Conservation (phyloP, 2,113 vertebrate species). For the Anolis sagrei region DNA sequence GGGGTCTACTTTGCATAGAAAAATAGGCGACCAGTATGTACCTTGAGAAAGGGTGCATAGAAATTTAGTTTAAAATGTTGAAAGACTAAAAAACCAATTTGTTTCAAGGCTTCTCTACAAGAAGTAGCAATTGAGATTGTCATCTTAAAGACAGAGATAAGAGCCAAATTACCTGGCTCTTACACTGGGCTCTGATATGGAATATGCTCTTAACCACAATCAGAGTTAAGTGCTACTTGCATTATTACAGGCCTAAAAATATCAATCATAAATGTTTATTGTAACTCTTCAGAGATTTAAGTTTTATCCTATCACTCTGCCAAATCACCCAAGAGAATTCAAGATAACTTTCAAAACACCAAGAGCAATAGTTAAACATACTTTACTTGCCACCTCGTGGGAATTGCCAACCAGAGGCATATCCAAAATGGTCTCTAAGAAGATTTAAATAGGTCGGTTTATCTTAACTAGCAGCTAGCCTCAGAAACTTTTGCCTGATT, state of each 20-base stretch:
- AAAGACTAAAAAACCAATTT: background rate
- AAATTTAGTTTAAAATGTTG: background rate
- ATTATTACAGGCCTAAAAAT: background rate
- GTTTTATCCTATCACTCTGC: too few relatives aligned
- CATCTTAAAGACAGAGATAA: too few relatives aligned
- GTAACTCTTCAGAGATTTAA: too few relatives aligned
- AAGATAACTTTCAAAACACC: background rate
- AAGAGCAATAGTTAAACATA: background rate
- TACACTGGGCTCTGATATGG: background rate
- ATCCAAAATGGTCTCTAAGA: background rate
- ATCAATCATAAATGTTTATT: background rate
- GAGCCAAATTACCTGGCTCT: too few relatives aligned
- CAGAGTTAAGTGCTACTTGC: background rate
- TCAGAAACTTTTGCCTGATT: background rate
- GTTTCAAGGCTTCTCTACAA: background rate
- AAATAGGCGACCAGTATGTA: background rate
- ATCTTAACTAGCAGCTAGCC: background rate
- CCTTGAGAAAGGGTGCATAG: background rate
- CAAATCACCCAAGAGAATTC: too few relatives aligned
- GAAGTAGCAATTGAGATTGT: too few relatives aligned
- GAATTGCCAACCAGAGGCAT: background rate
- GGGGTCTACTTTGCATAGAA: too few relatives aligned
- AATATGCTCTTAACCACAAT: background rate
- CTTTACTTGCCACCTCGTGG: background rate
- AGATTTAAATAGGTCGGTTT: background rate